Evolutionary conservation across 2,888 invertebrate genomes (phyloP), one percentile per base, ranked within the genome.

Genomic region (Dione vanillae): DNA sequence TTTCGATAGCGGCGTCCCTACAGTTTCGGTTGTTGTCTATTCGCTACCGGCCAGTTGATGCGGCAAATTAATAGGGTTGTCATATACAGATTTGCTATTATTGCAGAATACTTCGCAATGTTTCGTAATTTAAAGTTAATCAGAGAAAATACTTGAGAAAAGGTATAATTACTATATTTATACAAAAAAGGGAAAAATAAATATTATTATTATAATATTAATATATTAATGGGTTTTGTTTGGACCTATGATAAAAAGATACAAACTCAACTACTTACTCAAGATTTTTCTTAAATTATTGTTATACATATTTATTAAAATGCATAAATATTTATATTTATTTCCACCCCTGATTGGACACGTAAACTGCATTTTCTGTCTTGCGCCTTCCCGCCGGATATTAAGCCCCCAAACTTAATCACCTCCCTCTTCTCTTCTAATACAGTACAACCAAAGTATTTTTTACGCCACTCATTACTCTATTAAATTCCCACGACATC

Each of bases 351-450:
- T 77, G 73, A 69, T 68, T 71, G 65, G 71, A 67, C 71, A 67
- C 74, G 66, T 70, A 73, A 84, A 88, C 83, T 90, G 89, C 87
- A 90, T 89, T 89, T 78, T 77, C 87, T 83, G 85, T 87, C 88
- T 88, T 85, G 88, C 86, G 86, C 90, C 88, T 89, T 87, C 88
- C 90, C 83, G 85, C 83, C 88, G 87, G 88, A 91, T 89, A 91
- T 88, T 85, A 90, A 87, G 73, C 80, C 90, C 88, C 91, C 87
- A 85, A 89, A 89, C 84, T 86, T 87, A 88, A 90, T 91, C 88
- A 87, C 84, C 82, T 86, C 90, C 86, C 92, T 86, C 78, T 82
- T 80, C 92, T 86, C 78, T 81, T 80, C 84, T 84, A 85, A 85
- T 87, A 88, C 87, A 84, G 86, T 89, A 86, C 83, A 85, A 83